These are phyloP conservation scores for Cordilura impudica DNA, from an alignment of 2,888 invertebrate genomes.

Conservation along the genomic window DNA sequence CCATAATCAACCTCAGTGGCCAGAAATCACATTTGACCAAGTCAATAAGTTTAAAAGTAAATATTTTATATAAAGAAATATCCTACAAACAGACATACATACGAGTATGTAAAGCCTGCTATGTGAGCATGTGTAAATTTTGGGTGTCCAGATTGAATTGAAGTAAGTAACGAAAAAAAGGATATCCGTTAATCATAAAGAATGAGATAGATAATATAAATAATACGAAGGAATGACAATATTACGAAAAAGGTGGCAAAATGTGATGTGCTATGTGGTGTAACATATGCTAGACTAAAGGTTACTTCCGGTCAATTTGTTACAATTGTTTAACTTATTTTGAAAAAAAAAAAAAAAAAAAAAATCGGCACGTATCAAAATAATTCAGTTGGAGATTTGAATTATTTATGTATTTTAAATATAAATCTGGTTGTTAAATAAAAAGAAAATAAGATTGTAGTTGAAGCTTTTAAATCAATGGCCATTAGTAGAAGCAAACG, in stretches of 20 bases:
- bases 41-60: constrained; percentile 61
- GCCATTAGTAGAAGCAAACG: too few relatives aligned
- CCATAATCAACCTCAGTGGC: constrained; percentile 76
- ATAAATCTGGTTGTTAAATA: too few relatives aligned
- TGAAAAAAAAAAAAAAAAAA: too few relatives aligned
- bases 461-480: too few relatives aligned
- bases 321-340: constrained; percentile 56
- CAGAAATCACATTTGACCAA: constrained; percentile 72
- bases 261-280: constrained; percentile 40
- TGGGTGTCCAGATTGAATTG: not conserved
- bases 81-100: constrained; percentile 20
- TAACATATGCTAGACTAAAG: constrained; percentile 62
- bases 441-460: too few relatives aligned
- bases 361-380: constrained; percentile 48
- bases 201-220: constrained; percentile 32
- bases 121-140: not conserved
- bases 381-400: constrained; percentile 37
- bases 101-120: not conserved
- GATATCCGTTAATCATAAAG: constrained; percentile 56
- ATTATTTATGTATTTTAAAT: too few relatives aligned
- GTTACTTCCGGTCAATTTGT: constrained; percentile 63
- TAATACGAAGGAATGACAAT: constrained; percentile 53
- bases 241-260: not conserved
- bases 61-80: constrained; percentile 45
- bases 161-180: constrained; percentile 31